phyloP scores from a whole-genome alignment of 1,140 invertebrate species.

The Drosophila bipectinata region DNA sequence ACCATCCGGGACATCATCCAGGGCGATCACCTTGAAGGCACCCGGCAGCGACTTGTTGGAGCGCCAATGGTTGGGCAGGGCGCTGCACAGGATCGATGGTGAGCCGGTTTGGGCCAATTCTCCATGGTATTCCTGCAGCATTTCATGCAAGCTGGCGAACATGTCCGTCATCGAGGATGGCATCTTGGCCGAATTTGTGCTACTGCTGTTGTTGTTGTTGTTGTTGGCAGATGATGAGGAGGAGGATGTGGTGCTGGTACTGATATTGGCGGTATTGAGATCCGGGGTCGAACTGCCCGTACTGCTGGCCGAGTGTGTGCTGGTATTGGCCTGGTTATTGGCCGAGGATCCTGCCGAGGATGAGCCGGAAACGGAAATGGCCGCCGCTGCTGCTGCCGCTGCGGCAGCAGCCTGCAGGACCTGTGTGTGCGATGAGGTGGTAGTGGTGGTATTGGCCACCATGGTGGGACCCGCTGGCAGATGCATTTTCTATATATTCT shows the following conservation, averaged over 20 bases:
- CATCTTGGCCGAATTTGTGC: conserved; percentile 61
- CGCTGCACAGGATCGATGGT: conserved; percentile 95
- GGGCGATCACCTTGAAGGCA: conserved; percentile 95
- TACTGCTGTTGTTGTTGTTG: conserved; percentile 5
- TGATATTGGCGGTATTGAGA: conserved; percentile 47
- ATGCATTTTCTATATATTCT: conserved; percentile 55
- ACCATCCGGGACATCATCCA: conserved; percentile 96
- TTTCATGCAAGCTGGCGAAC: conserved; percentile 89
- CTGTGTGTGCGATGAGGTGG: conserved; percentile 55
- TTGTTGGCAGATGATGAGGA: conserved; percentile 19
- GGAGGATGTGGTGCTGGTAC: conserved; percentile 33
- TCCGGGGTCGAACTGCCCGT: conserved; percentile 80
- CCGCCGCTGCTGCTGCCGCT: conserved; percentile 42
- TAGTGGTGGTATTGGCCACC: conserved; percentile 67
- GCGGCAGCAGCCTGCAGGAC: conserved; percentile 69
- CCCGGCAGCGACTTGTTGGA: conserved; percentile 98
- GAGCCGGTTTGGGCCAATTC: conserved; percentile 96
- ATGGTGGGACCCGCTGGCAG: conserved; percentile 79
- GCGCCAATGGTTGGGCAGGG: conserved; percentile 95
- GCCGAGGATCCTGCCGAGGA: conserved; percentile 10
- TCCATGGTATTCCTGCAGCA: conserved; percentile 93
- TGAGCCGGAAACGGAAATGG: conserved; percentile 18
- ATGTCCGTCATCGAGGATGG: conserved; percentile 88
- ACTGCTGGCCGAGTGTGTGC: conserved; percentile 74
- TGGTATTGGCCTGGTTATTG: conserved; percentile 52